Evolutionary conservation across 2,113 vertebrate genomes (phyloP), one percentile per base, ranked within the genome.

Genomic region (Solenodon paradoxus): DNA sequence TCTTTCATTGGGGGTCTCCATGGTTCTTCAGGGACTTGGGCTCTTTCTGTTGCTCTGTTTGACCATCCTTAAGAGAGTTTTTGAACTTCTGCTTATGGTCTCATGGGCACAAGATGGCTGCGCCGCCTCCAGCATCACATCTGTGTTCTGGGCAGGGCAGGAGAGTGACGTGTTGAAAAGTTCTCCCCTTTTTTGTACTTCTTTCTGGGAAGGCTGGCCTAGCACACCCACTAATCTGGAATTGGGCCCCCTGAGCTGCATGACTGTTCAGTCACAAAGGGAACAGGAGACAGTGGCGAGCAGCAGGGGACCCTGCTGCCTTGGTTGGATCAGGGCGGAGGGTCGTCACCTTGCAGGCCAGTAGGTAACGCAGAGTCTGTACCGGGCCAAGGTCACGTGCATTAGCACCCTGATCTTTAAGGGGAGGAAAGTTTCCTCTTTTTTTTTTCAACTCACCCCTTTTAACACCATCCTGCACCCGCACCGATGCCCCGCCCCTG

Each of bases 181-280:
- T n/a, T 5, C 22, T 10, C 49, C 16, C 11, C 15, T 13, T 4
- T 32, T 22, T 1, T 7, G 2, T 1, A 0, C 40, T 7, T 7
- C 59, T 77, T 51, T 35, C 69, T 35, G 68, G 42, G 42, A 42
- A 1, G 32, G 19, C 45, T 19, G 5, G 9, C 45, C 9, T 7
- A 1, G 63, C 2, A 0, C 13, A 0, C 10, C 51, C 7, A 1
- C 42, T 8, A 9, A 8, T 2, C 1, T 12, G 0, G 1, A 1
- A 0, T 6, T 5, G 61, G 51, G n/a, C n/a, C 38, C 59, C 16
- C 8, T 0, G 3, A 3, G 57, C 59, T 2, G 1, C 35, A 0
- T 0, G 22, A 32, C 19, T 2, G 22, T 49, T 38, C 19, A 3
- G 49, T n/a, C 13, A 2, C 16, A 1, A 0, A 11, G 51, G 30